A percentile compares a stretch with the other conserved stretches of the same genome.
Conservation (phyloP, 1,140 invertebrate species). For the Euura saliciscinereae region DNA sequence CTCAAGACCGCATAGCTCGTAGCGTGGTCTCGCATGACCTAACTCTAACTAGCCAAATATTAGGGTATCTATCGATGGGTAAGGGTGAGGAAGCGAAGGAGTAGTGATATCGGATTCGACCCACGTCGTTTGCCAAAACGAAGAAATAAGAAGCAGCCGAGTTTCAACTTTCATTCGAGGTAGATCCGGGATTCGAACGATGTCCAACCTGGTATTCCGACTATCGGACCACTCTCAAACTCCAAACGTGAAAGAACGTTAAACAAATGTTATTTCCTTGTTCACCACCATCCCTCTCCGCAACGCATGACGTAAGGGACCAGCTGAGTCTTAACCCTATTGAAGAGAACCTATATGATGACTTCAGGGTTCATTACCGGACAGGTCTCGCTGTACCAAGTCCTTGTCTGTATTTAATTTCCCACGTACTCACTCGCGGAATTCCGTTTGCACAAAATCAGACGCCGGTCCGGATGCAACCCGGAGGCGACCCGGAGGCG, state of each 20-base stretch:
- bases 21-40: neutral
- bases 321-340: neutral
- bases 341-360: neutral
- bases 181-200: neutral
- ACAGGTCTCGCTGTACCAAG: neutral
- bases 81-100: neutral
- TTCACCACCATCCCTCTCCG: neutral
- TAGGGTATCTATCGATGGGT: neutral
- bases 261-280: neutral
- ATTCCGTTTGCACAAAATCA: constrained; percentile 5
- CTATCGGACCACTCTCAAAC: neutral
- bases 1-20: neutral
- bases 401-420: neutral
- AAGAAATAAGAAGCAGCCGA: constrained; percentile 5
- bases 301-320: neutral
- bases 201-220: neutral
- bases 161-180: constrained; percentile 1
- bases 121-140: neutral
- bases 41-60: constrained; percentile 5
- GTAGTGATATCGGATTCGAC: neutral
- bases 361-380: neutral
- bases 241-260: neutral
- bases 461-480: neutral
- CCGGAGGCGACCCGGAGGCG: neutral
- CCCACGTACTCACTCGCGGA: constrained; percentile 3